These are phyloP conservation scores for Callyntrura sp. DNA, from an alignment of 2,888 invertebrate species.

Conservation along the genomic window DNA sequence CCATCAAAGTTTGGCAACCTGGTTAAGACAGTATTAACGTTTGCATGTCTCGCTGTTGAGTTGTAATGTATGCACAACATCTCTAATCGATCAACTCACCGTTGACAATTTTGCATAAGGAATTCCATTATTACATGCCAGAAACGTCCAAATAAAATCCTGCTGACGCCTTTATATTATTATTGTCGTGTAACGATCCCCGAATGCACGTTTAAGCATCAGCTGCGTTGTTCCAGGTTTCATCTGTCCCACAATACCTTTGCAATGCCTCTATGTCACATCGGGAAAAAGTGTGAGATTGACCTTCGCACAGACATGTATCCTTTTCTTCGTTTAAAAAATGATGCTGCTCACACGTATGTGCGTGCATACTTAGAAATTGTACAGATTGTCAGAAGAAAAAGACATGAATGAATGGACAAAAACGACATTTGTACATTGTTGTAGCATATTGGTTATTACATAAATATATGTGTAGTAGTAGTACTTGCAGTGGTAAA, in stretches of 20 bases:
- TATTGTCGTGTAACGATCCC: neutral
- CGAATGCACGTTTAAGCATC: neutral
- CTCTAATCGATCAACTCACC: conserved; percentile 21
- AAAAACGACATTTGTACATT: neutral
- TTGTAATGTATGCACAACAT: neutral
- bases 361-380: neutral
- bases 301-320: conserved; percentile 28
- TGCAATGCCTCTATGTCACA: neutral
- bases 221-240: neutral
- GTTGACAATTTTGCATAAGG: conserved; percentile 45
- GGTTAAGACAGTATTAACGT: neutral
- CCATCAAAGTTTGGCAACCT: neutral
- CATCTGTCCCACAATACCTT: neutral
- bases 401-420: conserved; percentile 46
- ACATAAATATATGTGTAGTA: neutral
- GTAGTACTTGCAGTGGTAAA: too few species aligned
- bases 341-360: neutral
- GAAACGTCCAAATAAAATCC: conserved; percentile 7
- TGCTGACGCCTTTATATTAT: neutral
- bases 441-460: conserved; percentile 47
- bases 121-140: neutral
- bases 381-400: neutral
- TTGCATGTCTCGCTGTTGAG: neutral
- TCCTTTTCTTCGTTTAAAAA: conserved; percentile 27
- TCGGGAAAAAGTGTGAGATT: conserved; percentile 45